Conservation (phyloP, 2,113 vertebrate genomes). For the Cryptoleucopteryx plumbea region DNA sequence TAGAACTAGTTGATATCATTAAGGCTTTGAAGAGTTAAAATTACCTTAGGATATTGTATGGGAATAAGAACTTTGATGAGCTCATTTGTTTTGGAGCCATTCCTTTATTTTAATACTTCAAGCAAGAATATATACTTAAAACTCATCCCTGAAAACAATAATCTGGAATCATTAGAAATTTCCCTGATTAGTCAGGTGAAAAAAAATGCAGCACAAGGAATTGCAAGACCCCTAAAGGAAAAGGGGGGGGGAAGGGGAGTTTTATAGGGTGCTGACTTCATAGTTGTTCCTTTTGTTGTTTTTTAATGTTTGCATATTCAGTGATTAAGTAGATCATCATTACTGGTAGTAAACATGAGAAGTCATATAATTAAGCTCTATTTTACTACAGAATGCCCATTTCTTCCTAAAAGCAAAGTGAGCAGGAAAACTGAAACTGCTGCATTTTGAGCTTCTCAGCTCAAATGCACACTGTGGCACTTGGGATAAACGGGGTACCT, state of each 20-base stretch:
- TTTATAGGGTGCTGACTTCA: not conserved
- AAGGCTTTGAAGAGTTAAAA: not conserved
- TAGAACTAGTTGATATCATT: not conserved
- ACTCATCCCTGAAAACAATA: not conserved
- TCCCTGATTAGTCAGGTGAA: not conserved
- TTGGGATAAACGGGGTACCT: not conserved
- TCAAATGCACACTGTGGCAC: not conserved
- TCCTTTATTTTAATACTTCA: not conserved
- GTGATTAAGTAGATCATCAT: not conserved
- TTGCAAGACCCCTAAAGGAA: not conserved
- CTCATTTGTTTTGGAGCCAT: not conserved
- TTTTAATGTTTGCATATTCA: not conserved
- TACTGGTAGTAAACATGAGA: not conserved
- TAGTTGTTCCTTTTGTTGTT: not conserved
- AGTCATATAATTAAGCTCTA: not conserved
- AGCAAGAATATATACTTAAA: not conserved
- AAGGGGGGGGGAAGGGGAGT: not conserved
- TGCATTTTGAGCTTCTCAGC: not conserved
- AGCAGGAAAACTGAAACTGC: not conserved
- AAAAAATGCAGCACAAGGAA: not conserved
- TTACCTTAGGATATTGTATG: not conserved
- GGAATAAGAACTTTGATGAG: not conserved
- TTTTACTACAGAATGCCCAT: not conserved
- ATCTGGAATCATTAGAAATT: not conserved
- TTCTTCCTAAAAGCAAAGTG: not conserved